phyloP scores from a whole-genome alignment of 2,797 vertebrate species.

The Parambassis ranga region DNA sequence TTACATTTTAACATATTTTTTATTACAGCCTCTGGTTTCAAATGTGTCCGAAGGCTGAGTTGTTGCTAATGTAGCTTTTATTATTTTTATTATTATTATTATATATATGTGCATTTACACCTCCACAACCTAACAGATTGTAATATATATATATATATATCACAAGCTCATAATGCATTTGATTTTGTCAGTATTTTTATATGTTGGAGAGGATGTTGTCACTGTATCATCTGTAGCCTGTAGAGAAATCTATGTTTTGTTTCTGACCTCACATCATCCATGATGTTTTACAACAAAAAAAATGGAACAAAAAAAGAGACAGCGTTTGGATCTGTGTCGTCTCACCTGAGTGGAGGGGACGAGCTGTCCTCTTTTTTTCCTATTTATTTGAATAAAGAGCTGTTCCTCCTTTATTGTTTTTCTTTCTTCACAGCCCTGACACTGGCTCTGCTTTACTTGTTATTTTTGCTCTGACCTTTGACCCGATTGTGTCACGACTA shows the following conservation, averaged over 20 bases:
- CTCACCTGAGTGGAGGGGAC: slow-evolving; percentile 14
- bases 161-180: slow-evolving; percentile 85
- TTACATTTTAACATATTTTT: slow-evolving; percentile 58
- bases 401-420: slow-evolving; percentile 32
- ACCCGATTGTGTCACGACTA: slow-evolving; percentile 29
- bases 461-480: slow-evolving; percentile 53
- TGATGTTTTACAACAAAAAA: slow-evolving; percentile 7
- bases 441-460: background rate
- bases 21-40: slow-evolving; percentile 9
- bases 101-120: slow-evolving; percentile 57
- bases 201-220: slow-evolving; percentile 54
- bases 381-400: slow-evolving; percentile 79
- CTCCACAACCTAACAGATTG: slow-evolving; percentile 84
- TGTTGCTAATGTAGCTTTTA: slow-evolving; percentile 80
- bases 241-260: slow-evolving; percentile 31
- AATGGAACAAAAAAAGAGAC: background rate
- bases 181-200: slow-evolving; percentile 74
- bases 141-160: slow-evolving; percentile 87
- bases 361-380: slow-evolving; percentile 38
- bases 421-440: slow-evolving; percentile 20
- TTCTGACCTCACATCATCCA: background rate
- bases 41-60: background rate
- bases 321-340: slow-evolving; percentile 7
- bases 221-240: slow-evolving; percentile 42
- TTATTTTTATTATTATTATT: slow-evolving; percentile 28